Percentiles rank a stretch among this genome's conserved stretches.
These are phyloP conservation scores for Oenanthe melanoleuca DNA, from an alignment of 2,113 vertebrate genomes.

Conservation along the genomic window DNA sequence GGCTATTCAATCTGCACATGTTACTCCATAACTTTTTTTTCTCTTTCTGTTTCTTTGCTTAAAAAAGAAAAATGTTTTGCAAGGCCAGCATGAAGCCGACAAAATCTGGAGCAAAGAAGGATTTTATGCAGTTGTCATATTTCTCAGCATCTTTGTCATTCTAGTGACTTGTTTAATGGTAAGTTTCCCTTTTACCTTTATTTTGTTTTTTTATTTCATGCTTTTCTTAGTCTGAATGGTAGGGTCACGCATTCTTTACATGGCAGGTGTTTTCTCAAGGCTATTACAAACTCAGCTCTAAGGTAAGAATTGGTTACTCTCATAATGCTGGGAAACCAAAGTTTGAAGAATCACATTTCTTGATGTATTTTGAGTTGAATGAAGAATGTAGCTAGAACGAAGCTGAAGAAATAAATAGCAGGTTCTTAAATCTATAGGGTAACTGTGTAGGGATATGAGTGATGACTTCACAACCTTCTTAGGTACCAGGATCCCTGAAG, in stretches of 20 bases:
- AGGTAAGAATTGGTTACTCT: not conserved
- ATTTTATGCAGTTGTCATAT: conserved; percentile 89
- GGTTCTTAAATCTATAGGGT: not conserved
- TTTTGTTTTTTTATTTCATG: conserved; percentile 1
- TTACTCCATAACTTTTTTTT: conserved; percentile 47
- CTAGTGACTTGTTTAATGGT: conserved; percentile 95
- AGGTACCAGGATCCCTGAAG: not conserved
- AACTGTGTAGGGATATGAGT: not conserved
- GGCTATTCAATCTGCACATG: conserved; percentile 1
- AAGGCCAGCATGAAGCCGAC: conserved; percentile 87
- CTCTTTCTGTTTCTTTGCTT: conserved; percentile 57
- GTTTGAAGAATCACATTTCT: not conserved
- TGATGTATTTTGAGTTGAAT: not conserved
- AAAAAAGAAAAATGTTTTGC: conserved; percentile 91
- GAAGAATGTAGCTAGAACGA: not conserved
- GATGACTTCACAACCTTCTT: conserved; percentile 19
- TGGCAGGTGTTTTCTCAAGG: not conserved
- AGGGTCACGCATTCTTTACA: not conserved
- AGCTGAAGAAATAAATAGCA: not conserved
- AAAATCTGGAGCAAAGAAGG: conserved; percentile 91
- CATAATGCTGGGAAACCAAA: not conserved
- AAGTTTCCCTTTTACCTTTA: conserved; percentile 69
- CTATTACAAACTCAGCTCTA: not conserved
- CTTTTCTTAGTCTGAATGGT: not conserved
- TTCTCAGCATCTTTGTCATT: conserved; percentile 94